Evolutionary conservation across 2,888 invertebrate species (phyloP).

Genomic region (Argyresthia goedartella): DNA sequence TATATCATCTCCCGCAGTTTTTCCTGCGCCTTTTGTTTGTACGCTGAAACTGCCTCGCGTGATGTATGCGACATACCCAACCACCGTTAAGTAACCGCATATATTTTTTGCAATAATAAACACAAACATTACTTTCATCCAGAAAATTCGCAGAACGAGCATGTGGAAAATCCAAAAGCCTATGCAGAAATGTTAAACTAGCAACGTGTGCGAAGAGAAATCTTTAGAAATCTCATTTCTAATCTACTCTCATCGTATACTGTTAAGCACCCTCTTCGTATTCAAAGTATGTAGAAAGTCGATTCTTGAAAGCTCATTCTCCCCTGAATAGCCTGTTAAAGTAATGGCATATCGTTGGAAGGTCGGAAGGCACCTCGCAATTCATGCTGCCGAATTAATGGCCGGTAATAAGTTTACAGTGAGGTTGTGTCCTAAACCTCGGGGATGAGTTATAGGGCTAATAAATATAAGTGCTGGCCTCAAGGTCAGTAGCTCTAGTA

Average conservation of each 20-base stretch:
- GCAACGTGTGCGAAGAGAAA: too few relatives aligned
- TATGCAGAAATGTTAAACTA: too few relatives aligned
- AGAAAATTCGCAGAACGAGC: too few relatives aligned
- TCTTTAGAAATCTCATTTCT: too few relatives aligned
- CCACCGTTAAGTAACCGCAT: too few relatives aligned
- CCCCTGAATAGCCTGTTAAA: slow-evolving; percentile 31
- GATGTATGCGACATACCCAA: too few relatives aligned
- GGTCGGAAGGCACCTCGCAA: slow-evolving; percentile 22
- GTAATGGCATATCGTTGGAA: slow-evolving; percentile 39
- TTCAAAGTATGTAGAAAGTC: slow-evolving; percentile 10
- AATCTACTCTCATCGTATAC: background rate
- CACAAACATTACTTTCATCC: too few relatives aligned
- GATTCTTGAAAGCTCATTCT: slow-evolving; percentile 30
- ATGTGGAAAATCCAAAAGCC: too few relatives aligned
- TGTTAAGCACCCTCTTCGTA: background rate
- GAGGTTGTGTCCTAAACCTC: slow-evolving; percentile 22
- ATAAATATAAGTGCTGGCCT: slow-evolving; percentile 14
- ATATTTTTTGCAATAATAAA: too few relatives aligned
- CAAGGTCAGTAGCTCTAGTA: background rate
- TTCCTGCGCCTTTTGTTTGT: too few relatives aligned
- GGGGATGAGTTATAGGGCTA: slow-evolving; percentile 27
- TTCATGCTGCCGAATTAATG: slow-evolving; percentile 41
- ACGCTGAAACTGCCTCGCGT: too few relatives aligned
- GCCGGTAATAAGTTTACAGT: slow-evolving; percentile 37
- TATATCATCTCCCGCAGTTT: too few relatives aligned